phyloP scores from a whole-genome alignment of 53 echinoderm and acorn worm genomes.

The Glandiceps talaboti region DNA sequence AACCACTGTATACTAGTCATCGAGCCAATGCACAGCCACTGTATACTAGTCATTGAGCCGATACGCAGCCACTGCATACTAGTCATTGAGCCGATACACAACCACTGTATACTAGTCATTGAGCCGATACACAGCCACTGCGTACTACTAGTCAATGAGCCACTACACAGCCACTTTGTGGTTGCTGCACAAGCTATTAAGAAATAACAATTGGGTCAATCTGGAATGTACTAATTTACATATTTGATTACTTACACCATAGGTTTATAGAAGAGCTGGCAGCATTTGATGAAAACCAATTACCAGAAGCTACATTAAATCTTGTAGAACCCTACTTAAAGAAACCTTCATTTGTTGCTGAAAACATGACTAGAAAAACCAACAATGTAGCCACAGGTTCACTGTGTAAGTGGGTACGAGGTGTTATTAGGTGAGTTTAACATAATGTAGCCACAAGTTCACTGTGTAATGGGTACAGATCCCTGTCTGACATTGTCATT shows the following conservation, averaged over 20 bases:
- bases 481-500: too few species aligned
- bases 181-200: background rate
- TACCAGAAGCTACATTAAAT: constrained; percentile 86
- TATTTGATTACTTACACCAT: too few species aligned
- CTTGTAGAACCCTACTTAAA: constrained; percentile 96
- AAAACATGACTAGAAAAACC: constrained; percentile 87
- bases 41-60: too few species aligned
- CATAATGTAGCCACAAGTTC: too few species aligned
- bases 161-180: background rate
- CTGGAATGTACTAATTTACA: background rate
- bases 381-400: constrained; percentile 79
- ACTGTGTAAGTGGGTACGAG: constrained; percentile 91
- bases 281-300: constrained; percentile 80
- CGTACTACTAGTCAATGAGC: too few species aligned
- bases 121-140: too few species aligned
- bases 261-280: constrained; percentile 84
- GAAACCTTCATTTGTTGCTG: constrained; percentile 89
- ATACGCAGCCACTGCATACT: too few species aligned
- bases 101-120: too few species aligned
- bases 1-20: too few species aligned
- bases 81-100: too few species aligned
- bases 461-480: too few species aligned
- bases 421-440: constrained; percentile 91
- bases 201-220: background rate
- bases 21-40: too few species aligned